Evolutionary conservation across 2,888 invertebrate species (phyloP).

Genomic region (Protophormia terraenovae): DNA sequence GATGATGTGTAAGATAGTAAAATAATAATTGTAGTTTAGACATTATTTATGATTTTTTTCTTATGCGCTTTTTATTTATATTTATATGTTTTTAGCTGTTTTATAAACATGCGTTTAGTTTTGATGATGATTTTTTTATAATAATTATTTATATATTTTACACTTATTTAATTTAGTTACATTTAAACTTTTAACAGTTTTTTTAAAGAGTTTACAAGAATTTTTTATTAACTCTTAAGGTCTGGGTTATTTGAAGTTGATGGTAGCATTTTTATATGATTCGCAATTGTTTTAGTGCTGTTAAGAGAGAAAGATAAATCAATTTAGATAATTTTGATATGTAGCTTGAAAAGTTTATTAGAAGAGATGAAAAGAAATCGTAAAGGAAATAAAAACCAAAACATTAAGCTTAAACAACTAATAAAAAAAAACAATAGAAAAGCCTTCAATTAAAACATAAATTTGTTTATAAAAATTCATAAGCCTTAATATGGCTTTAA

Average conservation of each 20-base stretch:
- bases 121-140: neutral
- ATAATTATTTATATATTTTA: neutral
- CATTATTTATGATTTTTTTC: conserved; percentile 44
- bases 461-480: no score
- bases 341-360: neutral
- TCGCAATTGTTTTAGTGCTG: conserved; percentile 25
- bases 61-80: neutral
- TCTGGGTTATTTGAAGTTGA: neutral
- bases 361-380: neutral
- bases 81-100: neutral
- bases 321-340: neutral
- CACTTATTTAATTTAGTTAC: conserved; percentile 11
- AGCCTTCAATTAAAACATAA: no score
- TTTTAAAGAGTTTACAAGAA: neutral
- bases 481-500: no score
- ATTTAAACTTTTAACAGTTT: neutral
- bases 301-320: conserved; percentile 31
- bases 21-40: conserved; percentile 53
- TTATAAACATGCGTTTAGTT: conserved; percentile 23
- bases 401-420: neutral
- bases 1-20: conserved; percentile 23
- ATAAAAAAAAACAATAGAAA: no score
- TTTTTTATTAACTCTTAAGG: conserved; percentile 19
- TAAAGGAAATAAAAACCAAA: neutral
- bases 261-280: conserved; percentile 8